phyloP scores from a whole-genome alignment of 2,888 invertebrate species.

The Melieria picta region DNA sequence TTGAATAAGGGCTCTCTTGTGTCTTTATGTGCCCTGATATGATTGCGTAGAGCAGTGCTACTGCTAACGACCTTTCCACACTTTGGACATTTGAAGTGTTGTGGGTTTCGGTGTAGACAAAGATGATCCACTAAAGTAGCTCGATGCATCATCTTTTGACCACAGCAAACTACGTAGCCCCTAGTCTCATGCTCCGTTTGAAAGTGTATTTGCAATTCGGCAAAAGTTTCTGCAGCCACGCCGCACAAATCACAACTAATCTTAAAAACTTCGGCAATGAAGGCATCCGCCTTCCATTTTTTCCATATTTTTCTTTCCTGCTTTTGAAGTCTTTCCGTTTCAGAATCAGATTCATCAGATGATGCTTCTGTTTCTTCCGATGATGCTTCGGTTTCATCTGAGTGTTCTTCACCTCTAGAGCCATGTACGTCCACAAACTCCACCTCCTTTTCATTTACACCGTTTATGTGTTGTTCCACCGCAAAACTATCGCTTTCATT shows the following conservation, averaged over 20 bases:
- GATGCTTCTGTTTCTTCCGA: too few relatives aligned
- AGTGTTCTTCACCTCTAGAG: conserved; percentile 12
- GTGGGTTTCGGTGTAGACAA: conserved; percentile 58
- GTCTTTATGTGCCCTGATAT: too few relatives aligned
- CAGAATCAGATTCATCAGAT: too few relatives aligned
- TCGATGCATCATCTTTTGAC: conserved; percentile 58
- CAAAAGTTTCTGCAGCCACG: conserved; percentile 23
- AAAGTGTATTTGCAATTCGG: conserved; percentile 34
- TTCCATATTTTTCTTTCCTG: too few relatives aligned
- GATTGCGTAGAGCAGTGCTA: too few relatives aligned
- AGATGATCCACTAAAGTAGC: conserved; percentile 60
- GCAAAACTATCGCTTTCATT: neutral
- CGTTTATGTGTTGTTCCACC: neutral
- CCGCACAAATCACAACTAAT: conserved; percentile 35
- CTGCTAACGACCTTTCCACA: conserved; percentile 52
- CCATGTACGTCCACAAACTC: neutral
- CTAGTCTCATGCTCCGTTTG: conserved; percentile 44
- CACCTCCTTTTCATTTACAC: neutral
- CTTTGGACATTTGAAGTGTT: conserved; percentile 58
- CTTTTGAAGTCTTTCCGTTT: too few relatives aligned
- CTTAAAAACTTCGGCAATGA: conserved; percentile 35
- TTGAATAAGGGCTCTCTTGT: too few relatives aligned
- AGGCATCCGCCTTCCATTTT: conserved; percentile 32
- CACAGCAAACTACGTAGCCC: conserved; percentile 60
- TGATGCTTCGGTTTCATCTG: conserved; percentile 15